Evolutionary conservation across 2,888 invertebrate species (phyloP).

Genomic region (Xanthorhoe designata): DNA sequence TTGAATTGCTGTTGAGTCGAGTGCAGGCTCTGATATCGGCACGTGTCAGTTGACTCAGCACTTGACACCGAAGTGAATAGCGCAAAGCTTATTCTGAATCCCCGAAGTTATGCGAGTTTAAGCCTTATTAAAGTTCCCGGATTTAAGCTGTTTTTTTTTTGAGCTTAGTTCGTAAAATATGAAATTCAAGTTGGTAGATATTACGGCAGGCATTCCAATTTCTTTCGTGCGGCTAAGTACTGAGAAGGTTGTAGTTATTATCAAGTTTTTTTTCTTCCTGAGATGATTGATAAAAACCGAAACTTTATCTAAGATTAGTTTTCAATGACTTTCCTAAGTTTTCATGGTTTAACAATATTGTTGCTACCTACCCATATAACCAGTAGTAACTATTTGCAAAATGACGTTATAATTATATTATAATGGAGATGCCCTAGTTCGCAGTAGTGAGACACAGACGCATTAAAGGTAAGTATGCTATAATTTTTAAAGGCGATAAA

Average conservation of each 20-base stretch:
- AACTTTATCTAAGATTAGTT: too few species aligned
- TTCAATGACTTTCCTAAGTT: too few species aligned
- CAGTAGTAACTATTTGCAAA: too few species aligned
- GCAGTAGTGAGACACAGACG: too few species aligned
- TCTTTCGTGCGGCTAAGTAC: not conserved
- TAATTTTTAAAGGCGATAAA: too few species aligned
- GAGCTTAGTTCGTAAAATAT: not conserved
- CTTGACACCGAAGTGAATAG: constrained; percentile 20
- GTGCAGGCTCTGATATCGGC: constrained; percentile 25
- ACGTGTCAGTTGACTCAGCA: constrained; percentile 25
- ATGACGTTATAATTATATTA: too few species aligned
- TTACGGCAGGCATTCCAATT: not conserved
- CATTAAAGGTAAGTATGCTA: too few species aligned
- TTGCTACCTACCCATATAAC: too few species aligned
- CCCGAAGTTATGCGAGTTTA: constrained; percentile 9
- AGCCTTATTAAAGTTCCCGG: constrained; percentile 5
- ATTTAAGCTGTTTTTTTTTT: not conserved
- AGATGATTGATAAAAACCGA: too few species aligned
- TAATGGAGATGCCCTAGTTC: too few species aligned
- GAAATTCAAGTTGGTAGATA: not conserved
- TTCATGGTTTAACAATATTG: too few species aligned
- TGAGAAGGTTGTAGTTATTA: not conserved
- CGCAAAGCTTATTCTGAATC: constrained; percentile 10
- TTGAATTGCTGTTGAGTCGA: constrained; percentile 18
- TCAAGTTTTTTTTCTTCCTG: too few species aligned